phyloP scores from a whole-genome alignment of 2,888 invertebrate genomes.

The Bedellia somnulentella region DNA sequence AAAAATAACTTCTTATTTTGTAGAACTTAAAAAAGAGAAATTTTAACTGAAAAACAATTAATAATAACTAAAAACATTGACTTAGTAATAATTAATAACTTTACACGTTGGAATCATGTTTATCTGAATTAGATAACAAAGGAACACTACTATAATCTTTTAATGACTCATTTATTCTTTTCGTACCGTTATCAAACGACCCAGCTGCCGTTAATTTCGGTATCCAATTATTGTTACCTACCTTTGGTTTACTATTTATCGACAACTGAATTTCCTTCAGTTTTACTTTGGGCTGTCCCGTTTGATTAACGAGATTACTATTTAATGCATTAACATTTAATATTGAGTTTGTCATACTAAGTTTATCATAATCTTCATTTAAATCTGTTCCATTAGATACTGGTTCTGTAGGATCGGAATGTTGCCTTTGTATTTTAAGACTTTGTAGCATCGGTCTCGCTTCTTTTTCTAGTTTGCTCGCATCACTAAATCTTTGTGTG shows the following conservation, averaged over 20 bases:
- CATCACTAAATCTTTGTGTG: constrained; percentile 24
- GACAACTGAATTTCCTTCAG: constrained; percentile 36
- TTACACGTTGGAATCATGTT: constrained; percentile 42
- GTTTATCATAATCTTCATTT: constrained; percentile 26
- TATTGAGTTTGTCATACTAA: constrained; percentile 36
- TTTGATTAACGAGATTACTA: constrained; percentile 29
- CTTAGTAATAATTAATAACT: no score
- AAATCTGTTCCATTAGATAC: constrained; percentile 34
- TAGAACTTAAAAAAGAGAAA: neutral
- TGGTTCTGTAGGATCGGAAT: constrained; percentile 37
- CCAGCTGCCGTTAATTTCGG: constrained; percentile 43
- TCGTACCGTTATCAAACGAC: constrained; percentile 44
- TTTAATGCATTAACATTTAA: constrained; percentile 39
- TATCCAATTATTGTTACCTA: constrained; percentile 56
- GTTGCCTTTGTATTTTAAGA: constrained; percentile 35
- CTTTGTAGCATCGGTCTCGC: constrained; percentile 35
- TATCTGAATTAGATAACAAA: constrained; percentile 39
- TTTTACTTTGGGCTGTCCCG: constrained; percentile 36
- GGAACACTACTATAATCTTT: constrained; percentile 56
- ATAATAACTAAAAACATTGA: neutral
- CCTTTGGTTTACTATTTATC: constrained; percentile 34
- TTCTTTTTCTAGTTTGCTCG: constrained; percentile 34
- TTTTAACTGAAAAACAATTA: neutral
- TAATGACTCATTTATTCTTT: constrained; percentile 31
- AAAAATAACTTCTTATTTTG: neutral